Percentiles rank a stretch among this genome's conserved stretches.
Conservation (phyloP, 2,888 invertebrate species). For the Alitta virens region DNA sequence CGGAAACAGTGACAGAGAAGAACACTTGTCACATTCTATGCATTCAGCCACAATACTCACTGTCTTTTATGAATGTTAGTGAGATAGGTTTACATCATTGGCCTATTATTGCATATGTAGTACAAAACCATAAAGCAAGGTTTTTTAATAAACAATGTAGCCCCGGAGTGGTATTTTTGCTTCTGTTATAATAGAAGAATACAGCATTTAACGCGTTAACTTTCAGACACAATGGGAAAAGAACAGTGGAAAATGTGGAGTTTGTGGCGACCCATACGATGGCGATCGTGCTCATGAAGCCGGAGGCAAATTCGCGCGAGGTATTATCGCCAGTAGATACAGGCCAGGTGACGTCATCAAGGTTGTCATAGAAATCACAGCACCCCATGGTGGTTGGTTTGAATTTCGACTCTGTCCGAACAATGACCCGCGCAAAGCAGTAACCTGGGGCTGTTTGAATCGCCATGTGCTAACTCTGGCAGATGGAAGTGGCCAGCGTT, state of each 20-base stretch:
- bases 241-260: constrained; percentile 11
- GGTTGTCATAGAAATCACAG: constrained; percentile 19
- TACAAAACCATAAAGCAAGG: too few relatives aligned
- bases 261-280: constrained; percentile 15
- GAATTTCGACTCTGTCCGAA: constrained; percentile 29
- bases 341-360: neutral
- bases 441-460: constrained; percentile 21
- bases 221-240: constrained; percentile 12
- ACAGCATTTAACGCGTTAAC: too few relatives aligned
- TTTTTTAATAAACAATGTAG: too few relatives aligned
- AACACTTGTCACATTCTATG: too few relatives aligned
- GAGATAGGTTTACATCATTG: too few relatives aligned
- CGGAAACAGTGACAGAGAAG: too few relatives aligned
- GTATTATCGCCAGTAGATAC: constrained; percentile 9
- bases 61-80: too few relatives aligned
- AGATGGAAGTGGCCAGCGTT: constrained; percentile 21
- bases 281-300: constrained; percentile 10
- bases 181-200: too few relatives aligned
- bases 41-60: too few relatives aligned
- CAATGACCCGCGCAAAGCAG: constrained; percentile 5
- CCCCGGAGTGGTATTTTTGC: too few relatives aligned
- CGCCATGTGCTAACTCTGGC: constrained; percentile 17
- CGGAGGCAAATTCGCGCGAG: constrained; percentile 8
- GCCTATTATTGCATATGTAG: too few relatives aligned
- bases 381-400: constrained; percentile 26